Base-by-base conservation (phyloP, 2,797 vertebrate genomes). In the Petrocephalus schoutedeni region DNA sequence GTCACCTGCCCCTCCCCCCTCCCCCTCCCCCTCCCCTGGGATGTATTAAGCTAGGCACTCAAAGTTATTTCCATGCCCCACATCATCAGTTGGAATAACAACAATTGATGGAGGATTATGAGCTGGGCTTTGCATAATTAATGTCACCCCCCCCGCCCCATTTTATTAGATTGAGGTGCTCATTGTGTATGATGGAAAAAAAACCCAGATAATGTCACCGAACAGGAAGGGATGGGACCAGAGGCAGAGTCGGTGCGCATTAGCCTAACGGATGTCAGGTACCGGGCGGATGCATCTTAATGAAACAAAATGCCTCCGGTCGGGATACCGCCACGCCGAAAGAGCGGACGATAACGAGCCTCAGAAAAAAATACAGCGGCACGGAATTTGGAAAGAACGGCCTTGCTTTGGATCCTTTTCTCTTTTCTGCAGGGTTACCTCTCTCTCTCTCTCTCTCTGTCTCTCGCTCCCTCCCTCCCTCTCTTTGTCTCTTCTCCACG, bases 61-160 rank as follows among this genome's bases (percentile, higher is more conserved):
- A 6, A 74, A 71, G 51, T 41, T 57, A 67, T 88, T 74, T 88
- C 16, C 32, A 56, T 56, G 59, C 83, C 57, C 45, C 51, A 53
- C 83, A 88, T 51, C 88, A 88, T 74, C 84, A 88, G n/a, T 49
- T 14, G 41, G n/a, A 64, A 49, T 74, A 86, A 57, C 84, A 88
- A 54, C 61, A 54, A 67, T 71, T 88, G 82, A 88, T 77, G 54
- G 84, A 54, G 85, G 61, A 53, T 58, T 86, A 86, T 57, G 84
- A 86, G 57, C 64, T 41, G 71, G 59, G 45, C n/a, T 71, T 58
- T 88, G 28, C 84, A 88, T 88, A 88, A 88, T 88, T 54, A 54
- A 54, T 1, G n/a, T 84, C 51, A 28, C 41, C 41, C 4, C 41
- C 4, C 41, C 41, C 41, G 0, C 41, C 41, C 41, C 41, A 45